These are phyloP conservation scores for Pluvialis apricaria DNA, from an alignment of 2,113 vertebrate genomes.

Conservation along the genomic window DNA sequence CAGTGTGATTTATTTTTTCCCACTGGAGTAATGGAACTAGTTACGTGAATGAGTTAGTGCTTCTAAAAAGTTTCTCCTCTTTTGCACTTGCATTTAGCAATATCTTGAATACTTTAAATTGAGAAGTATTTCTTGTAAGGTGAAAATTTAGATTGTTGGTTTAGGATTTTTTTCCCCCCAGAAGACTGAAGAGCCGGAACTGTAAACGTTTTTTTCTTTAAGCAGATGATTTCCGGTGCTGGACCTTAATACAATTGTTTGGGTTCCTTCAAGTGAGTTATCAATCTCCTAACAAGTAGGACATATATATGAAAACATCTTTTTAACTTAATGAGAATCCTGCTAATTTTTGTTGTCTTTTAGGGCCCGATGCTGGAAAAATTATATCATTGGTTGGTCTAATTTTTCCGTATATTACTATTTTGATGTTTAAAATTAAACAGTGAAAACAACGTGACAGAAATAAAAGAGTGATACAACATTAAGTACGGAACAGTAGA, in stretches of 20 bases:
- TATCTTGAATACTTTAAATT: background rate
- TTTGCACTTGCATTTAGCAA: background rate
- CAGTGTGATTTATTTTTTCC: background rate
- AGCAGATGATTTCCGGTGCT: background rate
- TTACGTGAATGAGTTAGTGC: background rate
- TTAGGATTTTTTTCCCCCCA: too few species aligned
- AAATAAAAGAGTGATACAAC: background rate
- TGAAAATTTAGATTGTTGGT: background rate
- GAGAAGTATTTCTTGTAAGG: background rate
- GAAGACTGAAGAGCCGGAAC: background rate
- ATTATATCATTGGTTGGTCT: background rate
- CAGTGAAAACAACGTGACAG: background rate
- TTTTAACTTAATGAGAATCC: background rate
- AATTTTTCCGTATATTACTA: background rate
- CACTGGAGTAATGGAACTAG: background rate
- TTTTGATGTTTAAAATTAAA: background rate
- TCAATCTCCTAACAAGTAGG: background rate
- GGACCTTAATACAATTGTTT: background rate
- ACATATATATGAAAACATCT: background rate
- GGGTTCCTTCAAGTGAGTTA: background rate
- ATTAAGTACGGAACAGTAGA: background rate
- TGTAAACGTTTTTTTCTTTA: background rate
- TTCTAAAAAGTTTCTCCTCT: background rate
- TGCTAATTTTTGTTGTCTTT: background rate
- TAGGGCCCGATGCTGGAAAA: background rate